Percentiles rank a stretch among this genome's conserved stretches.
phyloP scores from a whole-genome alignment of 1,140 invertebrate species.

The Oncopodura yosiiana region DNA sequence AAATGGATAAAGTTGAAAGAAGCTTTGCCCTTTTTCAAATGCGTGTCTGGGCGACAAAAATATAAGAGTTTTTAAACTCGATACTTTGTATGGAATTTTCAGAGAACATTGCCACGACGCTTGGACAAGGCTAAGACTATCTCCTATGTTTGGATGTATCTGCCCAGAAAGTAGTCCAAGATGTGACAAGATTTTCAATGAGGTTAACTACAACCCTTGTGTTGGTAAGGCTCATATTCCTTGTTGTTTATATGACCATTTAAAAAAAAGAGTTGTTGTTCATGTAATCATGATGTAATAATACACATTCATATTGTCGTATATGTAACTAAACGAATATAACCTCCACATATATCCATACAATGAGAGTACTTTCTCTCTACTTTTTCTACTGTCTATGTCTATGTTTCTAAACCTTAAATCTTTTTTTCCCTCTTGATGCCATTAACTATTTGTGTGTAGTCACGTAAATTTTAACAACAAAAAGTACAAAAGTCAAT shows the following conservation, averaged over 20 bases:
- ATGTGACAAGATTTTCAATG: constrained; percentile 72
- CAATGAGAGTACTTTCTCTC: no score
- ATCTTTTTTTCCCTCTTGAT: no score
- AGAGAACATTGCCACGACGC: constrained; percentile 72
- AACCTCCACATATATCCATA: no score
- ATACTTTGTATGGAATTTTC: constrained; percentile 36
- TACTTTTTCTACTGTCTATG: no score
- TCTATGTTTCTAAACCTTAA: no score
- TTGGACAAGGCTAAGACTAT: constrained; percentile 67
- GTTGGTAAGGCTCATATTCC: constrained; percentile 61
- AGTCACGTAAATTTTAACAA: no score
- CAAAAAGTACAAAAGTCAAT: no score
- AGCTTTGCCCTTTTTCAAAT: no score
- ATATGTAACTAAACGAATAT: neutral
- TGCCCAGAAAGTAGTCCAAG: constrained; percentile 76
- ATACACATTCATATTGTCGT: neutral
- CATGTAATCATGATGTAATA: neutral
- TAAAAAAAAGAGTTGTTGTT: neutral
- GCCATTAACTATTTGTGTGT: no score
- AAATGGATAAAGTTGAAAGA: no score
- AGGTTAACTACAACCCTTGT: constrained; percentile 81
- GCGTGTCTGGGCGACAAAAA: neutral
- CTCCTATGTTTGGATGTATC: constrained; percentile 81
- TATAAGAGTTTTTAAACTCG: neutral
- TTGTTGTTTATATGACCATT: no score